These are phyloP conservation scores for Aleiodes leptofemur DNA, from an alignment of 2,888 invertebrate genomes.

Conservation along the genomic window DNA sequence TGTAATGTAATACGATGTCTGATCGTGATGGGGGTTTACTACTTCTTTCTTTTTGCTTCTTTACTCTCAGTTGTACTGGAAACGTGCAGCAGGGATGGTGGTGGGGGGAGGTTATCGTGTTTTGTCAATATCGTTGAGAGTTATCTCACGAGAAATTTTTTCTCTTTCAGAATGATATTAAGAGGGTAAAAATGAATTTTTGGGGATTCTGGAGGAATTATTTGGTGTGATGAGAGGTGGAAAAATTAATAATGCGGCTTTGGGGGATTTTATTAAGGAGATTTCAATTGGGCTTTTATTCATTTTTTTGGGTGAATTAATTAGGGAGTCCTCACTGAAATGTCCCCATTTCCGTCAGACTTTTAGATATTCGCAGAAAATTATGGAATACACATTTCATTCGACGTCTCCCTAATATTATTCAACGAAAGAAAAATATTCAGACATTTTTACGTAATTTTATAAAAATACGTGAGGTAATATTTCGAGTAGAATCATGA, in stretches of 20 bases:
- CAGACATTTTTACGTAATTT: neutral
- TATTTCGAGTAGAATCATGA: conserved; percentile 12
- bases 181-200: too few species aligned
- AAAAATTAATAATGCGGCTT: too few species aligned
- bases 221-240: too few species aligned
- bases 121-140: conserved; percentile 9
- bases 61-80: conserved; percentile 41
- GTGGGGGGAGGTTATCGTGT: neutral
- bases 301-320: too few species aligned
- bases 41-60: conserved; percentile 44
- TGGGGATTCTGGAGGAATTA: too few species aligned
- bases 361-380: neutral
- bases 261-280: too few species aligned
- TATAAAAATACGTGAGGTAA: conserved; percentile 13
- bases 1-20: conserved; percentile 47
- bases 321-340: too few species aligned
- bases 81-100: conserved; percentile 18
- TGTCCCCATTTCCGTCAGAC: too few species aligned
- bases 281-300: too few species aligned
- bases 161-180: too few species aligned
- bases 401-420: too few species aligned
- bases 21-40: conserved; percentile 50
- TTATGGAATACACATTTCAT: neutral
- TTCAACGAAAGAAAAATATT: neutral
- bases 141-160: neutral